phyloP scores from a whole-genome alignment of 2,888 invertebrate genomes.

The Chironomus tentans region DNA sequence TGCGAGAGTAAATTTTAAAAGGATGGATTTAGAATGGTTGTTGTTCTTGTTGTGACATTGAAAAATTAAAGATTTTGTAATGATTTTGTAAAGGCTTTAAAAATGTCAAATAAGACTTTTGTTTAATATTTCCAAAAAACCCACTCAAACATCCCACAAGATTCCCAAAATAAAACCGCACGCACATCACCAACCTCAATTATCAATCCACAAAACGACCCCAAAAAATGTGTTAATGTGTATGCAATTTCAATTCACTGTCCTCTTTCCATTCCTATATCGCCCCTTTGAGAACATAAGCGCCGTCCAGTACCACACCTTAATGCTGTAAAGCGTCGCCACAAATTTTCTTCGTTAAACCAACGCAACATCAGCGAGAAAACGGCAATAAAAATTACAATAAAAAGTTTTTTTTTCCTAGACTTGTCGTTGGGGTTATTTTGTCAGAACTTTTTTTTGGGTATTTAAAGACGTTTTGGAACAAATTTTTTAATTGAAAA shows the following conservation, averaged over 20 bases:
- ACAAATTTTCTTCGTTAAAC: neutral
- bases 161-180: too few relatives aligned
- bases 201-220: neutral
- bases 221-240: neutral
- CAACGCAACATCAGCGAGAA: neutral
- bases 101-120: too few relatives aligned
- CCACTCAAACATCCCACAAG: too few relatives aligned
- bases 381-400: slow-evolving; percentile 4
- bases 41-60: too few relatives aligned
- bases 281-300: neutral
- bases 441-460: too few relatives aligned
- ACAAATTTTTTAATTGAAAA: too few relatives aligned
- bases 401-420: neutral
- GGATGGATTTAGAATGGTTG: too few relatives aligned
- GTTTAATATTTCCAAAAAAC: too few relatives aligned
- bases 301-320: neutral
- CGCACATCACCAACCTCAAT: neutral
- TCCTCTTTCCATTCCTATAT: neutral
- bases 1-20: too few relatives aligned
- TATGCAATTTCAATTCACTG: neutral
- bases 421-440: neutral
- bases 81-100: too few relatives aligned
- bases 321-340: neutral
- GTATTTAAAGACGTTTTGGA: too few relatives aligned
- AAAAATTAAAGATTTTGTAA: too few relatives aligned